Conservation (phyloP, 2,797 vertebrate genomes). For the Leptodactylus fallax region DNA sequence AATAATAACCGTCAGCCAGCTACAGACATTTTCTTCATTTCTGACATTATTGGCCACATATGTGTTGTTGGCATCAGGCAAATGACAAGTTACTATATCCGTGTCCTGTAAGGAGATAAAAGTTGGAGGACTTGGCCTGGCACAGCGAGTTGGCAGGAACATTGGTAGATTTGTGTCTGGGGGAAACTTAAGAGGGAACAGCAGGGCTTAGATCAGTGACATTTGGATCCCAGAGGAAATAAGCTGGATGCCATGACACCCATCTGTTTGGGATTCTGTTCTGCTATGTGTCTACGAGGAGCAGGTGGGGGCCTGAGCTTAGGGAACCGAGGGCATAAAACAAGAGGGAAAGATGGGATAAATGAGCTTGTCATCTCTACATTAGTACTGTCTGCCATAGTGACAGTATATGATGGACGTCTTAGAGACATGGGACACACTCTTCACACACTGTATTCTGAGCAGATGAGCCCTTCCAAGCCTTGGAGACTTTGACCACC, state of each 20-base stretch:
- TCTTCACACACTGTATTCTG: too few species aligned
- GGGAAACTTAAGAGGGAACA: constrained; percentile 42
- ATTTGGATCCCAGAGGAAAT: constrained; percentile 48
- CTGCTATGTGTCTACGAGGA: constrained; percentile 34
- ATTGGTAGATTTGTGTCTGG: constrained; percentile 3
- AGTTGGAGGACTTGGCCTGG: constrained; percentile 10
- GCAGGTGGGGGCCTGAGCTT: not conserved
- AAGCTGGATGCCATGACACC: constrained; percentile 35
- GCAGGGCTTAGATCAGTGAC: constrained; percentile 46
- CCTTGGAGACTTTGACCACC: too few species aligned
- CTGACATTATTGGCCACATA: not conserved
- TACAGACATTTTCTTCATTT: not conserved
- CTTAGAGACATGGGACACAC: too few species aligned
- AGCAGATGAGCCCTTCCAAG: too few species aligned
- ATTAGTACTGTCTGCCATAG: not conserved
- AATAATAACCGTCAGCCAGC: not conserved
- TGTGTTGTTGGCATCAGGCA: constrained; percentile 2
- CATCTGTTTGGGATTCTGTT: constrained; percentile 59
- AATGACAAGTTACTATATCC: constrained; percentile 20
- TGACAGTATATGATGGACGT: not conserved
- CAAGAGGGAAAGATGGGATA: not conserved
- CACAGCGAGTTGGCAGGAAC: constrained; percentile 5
- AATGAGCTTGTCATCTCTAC: not conserved
- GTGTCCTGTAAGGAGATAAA: constrained; percentile 28
- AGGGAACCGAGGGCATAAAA: not conserved